Percentiles rank a stretch among this genome's conserved stretches.
phyloP scores from a whole-genome alignment of 2,888 invertebrate species.

The Phyllotreta striolata region DNA sequence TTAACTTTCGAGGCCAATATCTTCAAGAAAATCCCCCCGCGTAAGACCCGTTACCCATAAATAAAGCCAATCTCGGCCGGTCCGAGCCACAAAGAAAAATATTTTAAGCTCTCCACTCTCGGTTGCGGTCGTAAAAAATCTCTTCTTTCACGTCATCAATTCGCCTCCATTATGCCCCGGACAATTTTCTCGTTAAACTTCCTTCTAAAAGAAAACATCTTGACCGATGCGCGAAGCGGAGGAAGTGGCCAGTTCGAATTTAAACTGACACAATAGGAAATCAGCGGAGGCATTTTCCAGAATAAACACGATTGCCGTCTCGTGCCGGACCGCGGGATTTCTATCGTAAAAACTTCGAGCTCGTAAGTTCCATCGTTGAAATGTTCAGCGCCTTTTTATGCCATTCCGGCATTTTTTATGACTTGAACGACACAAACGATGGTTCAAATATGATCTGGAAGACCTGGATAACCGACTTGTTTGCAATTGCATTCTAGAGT shows the following conservation, averaged over 20 bases:
- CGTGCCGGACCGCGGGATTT: conserved; percentile 7
- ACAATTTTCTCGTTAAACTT: conserved; percentile 40
- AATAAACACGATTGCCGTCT: conserved; percentile 44
- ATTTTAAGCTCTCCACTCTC: conserved; percentile 23
- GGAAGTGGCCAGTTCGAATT: conserved; percentile 39
- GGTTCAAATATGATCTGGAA: no score
- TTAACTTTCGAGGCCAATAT: conserved; percentile 10
- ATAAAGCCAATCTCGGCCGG: conserved; percentile 25
- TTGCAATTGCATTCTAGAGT: no score
- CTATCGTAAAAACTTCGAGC: conserved; percentile 5
- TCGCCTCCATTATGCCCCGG: conserved; percentile 34
- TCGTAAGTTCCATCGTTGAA: conserved; percentile 1
- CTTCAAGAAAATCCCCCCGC: conserved; percentile 15
- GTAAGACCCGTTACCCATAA: conserved; percentile 18
- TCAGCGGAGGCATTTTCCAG: conserved; percentile 45
- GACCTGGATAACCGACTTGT: no score
- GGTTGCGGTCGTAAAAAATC: conserved; percentile 26
- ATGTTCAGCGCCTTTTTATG: conserved; percentile 18
- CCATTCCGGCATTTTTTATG: neutral
- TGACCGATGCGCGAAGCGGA: conserved; percentile 41
- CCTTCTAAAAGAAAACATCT: conserved; percentile 39
- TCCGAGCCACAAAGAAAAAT: conserved; percentile 29
- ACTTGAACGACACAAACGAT: neutral
- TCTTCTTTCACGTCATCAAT: conserved; percentile 31
- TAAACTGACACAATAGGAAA: conserved; percentile 50